Evolutionary conservation across 2,888 invertebrate genomes (phyloP).

Genomic region (Stenoptilia bipunctidactyla): DNA sequence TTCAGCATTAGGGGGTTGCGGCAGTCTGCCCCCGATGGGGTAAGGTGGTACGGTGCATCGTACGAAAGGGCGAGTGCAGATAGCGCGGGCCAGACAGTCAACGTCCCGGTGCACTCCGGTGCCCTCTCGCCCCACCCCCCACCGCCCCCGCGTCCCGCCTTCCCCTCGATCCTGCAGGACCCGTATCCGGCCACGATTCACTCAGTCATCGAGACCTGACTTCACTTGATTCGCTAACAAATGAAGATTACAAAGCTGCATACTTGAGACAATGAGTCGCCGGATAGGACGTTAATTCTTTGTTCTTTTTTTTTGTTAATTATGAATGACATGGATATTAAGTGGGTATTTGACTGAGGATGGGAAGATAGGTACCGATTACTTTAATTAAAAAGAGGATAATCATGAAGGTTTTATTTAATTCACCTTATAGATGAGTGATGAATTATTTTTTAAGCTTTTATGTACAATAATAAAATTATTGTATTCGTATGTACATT

Average conservation of each 20-base stretch:
- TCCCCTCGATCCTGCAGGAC: conserved; percentile 35
- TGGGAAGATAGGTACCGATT: too few species aligned
- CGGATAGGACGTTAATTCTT: conserved; percentile 7
- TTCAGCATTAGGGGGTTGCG: conserved; percentile 47
- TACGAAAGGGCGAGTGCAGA: conserved; percentile 71
- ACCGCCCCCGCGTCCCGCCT: conserved; percentile 18
- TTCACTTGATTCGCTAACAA: conserved; percentile 45
- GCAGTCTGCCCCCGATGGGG: conserved; percentile 43
- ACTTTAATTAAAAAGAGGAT: too few species aligned
- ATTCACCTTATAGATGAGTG: too few species aligned
- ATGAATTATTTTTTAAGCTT: too few species aligned
- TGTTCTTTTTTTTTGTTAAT: conserved; percentile 14
- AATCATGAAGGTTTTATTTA: too few species aligned
- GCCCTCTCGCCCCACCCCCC: conserved; percentile 24
- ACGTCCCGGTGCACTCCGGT: conserved; percentile 65
- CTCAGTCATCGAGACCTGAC: conserved; percentile 25
- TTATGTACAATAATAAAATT: too few species aligned
- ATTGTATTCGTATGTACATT: too few species aligned
- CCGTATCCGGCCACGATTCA: conserved; percentile 53
- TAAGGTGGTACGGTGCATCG: conserved; percentile 62
- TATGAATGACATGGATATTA: conserved; percentile 6
- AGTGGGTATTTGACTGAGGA: too few species aligned
- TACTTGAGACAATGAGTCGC: conserved; percentile 44
- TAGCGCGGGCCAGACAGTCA: conserved; percentile 68
- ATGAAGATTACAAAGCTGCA: conserved; percentile 53